These are phyloP conservation scores for Ostrea denselamellosa DNA, from an alignment of 1,140 invertebrate genomes.

Conservation along the genomic window DNA sequence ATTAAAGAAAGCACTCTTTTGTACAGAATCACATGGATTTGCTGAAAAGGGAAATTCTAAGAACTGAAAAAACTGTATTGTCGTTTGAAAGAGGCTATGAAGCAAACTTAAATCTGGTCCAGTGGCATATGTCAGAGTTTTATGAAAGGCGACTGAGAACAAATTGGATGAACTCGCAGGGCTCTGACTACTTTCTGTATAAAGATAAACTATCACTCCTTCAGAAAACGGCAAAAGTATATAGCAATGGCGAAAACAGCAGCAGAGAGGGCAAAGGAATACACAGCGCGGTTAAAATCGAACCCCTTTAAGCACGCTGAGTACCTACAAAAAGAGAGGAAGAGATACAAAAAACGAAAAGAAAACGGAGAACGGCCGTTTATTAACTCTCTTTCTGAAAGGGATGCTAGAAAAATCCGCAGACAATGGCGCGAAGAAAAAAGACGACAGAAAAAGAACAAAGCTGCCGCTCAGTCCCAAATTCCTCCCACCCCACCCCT, in stretches of 20 bases:
- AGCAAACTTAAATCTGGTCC: background rate
- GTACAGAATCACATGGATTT: background rate
- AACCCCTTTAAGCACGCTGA: conserved; percentile 10
- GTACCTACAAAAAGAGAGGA: conserved; percentile 41
- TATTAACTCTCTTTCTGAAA: background rate
- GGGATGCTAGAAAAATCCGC: conserved; percentile 8
- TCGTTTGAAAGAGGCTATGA: background rate
- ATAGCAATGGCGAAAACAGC: background rate
- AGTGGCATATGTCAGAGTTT: background rate
- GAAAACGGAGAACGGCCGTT: background rate
- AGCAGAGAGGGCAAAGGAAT: conserved; percentile 38
- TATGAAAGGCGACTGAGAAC: background rate
- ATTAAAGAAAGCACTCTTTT: background rate
- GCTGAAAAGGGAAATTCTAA: background rate
- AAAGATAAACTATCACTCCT: background rate
- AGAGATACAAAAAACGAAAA: conserved; percentile 21
- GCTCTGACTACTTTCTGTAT: background rate
- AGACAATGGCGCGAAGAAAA: conserved; percentile 25
- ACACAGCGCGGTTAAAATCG: conserved; percentile 33
- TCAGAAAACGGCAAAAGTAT: background rate
- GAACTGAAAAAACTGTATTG: background rate
- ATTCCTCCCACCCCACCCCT: background rate
- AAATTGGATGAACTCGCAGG: background rate
- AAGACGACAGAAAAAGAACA: background rate
- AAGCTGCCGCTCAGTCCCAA: background rate